Percentiles rank a stretch among this genome's conserved stretches.
Conservation (phyloP, 2,797 vertebrate genomes). For the Sebastes glaucus region DNA sequence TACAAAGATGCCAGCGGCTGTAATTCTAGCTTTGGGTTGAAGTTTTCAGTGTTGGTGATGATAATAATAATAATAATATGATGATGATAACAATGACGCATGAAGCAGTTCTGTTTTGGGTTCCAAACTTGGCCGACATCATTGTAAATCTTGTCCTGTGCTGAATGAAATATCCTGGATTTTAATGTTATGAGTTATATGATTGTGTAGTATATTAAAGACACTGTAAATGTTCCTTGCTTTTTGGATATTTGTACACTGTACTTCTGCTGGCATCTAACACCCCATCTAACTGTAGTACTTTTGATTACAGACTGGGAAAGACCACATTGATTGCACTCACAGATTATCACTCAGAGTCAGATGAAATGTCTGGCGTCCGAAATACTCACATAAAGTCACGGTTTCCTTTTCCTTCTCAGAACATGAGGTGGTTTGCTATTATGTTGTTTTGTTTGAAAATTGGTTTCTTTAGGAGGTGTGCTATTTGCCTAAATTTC, state of each 20-base stretch:
- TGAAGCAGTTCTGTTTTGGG: not conserved
- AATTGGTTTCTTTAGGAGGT: not conserved
- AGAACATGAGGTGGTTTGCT: not conserved
- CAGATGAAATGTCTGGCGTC: not conserved
- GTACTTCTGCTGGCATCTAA: not conserved
- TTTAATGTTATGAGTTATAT: conserved; percentile 29
- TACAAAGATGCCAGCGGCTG: not conserved
- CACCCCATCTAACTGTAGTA: not conserved
- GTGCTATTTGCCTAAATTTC: not conserved
- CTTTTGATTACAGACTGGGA: not conserved
- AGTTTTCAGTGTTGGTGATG: conserved; percentile 1
- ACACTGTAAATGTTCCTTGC: not conserved
- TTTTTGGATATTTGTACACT: not conserved
- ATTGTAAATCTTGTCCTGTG: conserved; percentile 2
- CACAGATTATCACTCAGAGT: not conserved
- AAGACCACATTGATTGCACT: not conserved
- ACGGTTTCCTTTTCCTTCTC: not conserved
- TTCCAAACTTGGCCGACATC: not conserved
- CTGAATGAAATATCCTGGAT: conserved; percentile 13
- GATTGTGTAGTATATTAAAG: conserved; percentile 42
- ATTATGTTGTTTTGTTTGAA: not conserved
- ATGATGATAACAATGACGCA: not conserved
- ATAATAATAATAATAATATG: not conserved
- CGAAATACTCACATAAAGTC: not conserved
- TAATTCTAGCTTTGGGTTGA: not conserved